Evolutionary conservation across 2,113 vertebrate species (phyloP), one percentile per base, ranked within the genome.

Genomic region (Triplophysa tibetana): DNA sequence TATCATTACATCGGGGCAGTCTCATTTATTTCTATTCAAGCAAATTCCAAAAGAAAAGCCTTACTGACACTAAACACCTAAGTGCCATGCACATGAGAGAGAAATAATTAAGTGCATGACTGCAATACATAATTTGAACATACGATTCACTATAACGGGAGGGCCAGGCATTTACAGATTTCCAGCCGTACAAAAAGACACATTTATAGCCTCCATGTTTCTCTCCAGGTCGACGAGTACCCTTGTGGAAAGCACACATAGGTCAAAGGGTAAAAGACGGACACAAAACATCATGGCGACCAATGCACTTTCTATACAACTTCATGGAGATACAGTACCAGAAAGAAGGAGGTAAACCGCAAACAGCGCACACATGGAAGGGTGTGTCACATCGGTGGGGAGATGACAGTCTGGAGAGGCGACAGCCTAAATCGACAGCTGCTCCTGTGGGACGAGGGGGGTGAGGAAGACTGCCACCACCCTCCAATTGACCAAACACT

Each of bases 131-230:
- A 10, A 45, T 45, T 45, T 45, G 10, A 45, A 9, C 43, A 24
- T 24, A 24, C 43, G 43, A 45, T 45, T 12, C 43, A 1, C 8
- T 12, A 12, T 12, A 58, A 58, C 21, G n/a, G 17, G 21, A n/a
- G 10, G 7, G 19, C 17, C 54, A 56, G 54, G 19, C 54, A 8
- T 21, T 19, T 58, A n/a, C n/a, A 10, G n/a, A 58, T 58, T 45
- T 45, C 43, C 11, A 9, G 1, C 54, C 54, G 7, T 16, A 29
- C n/a, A 19, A 58, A 58, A 58, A 9, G 17, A n/a, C 8, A 58
- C 85, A 90, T 91, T 87, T 90, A 84, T 87, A 86, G 85, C 63
- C 78, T 77, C 29, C 2, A 81, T 66, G 77, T 64, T 79, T 82
- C 69, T 80, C 75, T 85, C 72, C 19, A 79, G 56, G 45, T 52